Base-by-base conservation (phyloP, 1,140 invertebrate genomes). In the Drosophila mauritiana region DNA sequence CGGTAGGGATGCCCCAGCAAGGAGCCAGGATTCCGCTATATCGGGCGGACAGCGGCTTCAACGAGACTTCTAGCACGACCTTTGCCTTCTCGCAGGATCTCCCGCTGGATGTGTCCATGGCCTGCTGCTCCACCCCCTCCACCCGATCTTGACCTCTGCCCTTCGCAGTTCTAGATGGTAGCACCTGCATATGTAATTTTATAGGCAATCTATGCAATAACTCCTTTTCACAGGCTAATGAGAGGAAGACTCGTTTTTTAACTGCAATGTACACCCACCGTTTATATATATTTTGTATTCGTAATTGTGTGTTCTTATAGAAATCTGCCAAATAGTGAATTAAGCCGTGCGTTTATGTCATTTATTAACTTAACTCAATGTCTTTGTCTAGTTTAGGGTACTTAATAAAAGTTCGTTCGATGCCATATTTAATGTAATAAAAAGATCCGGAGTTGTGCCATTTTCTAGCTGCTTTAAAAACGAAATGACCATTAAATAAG, bases 41-140 rank as follows among this genome's bases (percentile, higher is more conserved):
- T 73, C 79, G 90, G 1, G 79, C 83, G 0, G 91, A 92, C 39
- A 92, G 91, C 45, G 91, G 91, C n/a, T 92, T 92, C 55, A 92
- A 92, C 53, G 91, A 92, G 49, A 91, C 82, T 5, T 40, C 49
- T 25, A 84, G 72, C 58, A 85, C 90, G 11, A 61, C 72, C 3
- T 77, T 74, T 36, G 80, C 73, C 8, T 80, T 43, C 46, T 89
- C 80, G 6, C 77, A 88, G 52, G 89, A 84, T 11, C 12, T 74
- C 39, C 67, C 55, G n/a, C 7, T 84, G 37, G 85, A 91, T 48
- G 74, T 86, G 0, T 91, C 84, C 4, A 90, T 92, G 80, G 49
- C 78, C 27, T 86, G 80, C 48, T 91, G 86, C 59, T 91, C 90
- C 25, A 91, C 90, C 7, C 90, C 90, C 2, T 91, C 90, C 6